Conservation (phyloP, 2,797 vertebrate genomes). For the Sebastiscus albofasciatus region DNA sequence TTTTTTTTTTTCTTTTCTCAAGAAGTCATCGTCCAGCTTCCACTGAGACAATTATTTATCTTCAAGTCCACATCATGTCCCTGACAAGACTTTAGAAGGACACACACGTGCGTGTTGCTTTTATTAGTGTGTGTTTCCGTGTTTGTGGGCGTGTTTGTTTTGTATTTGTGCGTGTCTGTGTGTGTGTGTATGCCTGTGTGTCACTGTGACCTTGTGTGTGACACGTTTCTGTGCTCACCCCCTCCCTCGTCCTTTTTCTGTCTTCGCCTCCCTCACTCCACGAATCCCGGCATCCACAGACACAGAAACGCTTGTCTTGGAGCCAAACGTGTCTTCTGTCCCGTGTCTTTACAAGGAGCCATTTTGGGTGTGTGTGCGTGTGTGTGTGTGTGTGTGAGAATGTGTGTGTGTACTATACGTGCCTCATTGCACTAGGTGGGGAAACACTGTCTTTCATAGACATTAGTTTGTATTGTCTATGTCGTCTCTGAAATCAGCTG, state of each 20-base stretch:
- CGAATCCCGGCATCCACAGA: constrained; percentile 52
- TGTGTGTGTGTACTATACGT: constrained; percentile 65
- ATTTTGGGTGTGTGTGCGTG: constrained; percentile 41
- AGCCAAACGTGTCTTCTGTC: constrained; percentile 77
- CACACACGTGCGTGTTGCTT: constrained; percentile 75
- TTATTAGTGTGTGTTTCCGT: constrained; percentile 77
- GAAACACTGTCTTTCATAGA: constrained; percentile 72
- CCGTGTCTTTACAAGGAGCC: constrained; percentile 75
- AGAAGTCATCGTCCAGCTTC: constrained; percentile 37
- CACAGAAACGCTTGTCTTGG: constrained; percentile 65
- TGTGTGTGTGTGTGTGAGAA: not conserved
- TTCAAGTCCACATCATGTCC: constrained; percentile 52
- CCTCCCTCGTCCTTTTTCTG: constrained; percentile 32
- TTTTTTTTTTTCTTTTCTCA: constrained; percentile 38
- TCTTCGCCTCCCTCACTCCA: constrained; percentile 36
- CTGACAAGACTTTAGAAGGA: constrained; percentile 70
- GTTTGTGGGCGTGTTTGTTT: constrained; percentile 82
- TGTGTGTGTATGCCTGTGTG: constrained; percentile 59
- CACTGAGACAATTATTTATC: constrained; percentile 13
- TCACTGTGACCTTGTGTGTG: constrained; percentile 77
- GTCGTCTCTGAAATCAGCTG: constrained; percentile 76
- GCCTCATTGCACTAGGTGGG: constrained; percentile 74
- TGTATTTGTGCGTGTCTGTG: constrained; percentile 74
- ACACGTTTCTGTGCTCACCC: constrained; percentile 63
- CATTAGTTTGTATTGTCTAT: constrained; percentile 79